Evolutionary conservation across 1,140 invertebrate genomes (phyloP), one percentile per base, ranked within the genome.

Genomic region (Hylyphantes graminicola): DNA sequence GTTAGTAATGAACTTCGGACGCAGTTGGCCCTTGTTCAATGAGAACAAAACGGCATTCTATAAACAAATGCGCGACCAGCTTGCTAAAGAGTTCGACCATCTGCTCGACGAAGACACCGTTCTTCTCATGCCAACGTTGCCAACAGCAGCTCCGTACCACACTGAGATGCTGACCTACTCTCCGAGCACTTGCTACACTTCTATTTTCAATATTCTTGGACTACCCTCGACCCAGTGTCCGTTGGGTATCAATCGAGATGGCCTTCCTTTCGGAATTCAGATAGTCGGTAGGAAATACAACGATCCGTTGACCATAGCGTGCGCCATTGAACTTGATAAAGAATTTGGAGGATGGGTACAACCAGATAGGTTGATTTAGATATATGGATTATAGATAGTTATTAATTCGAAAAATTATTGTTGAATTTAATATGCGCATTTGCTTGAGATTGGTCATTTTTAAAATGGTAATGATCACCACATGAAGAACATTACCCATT

Each of bases 101-200:
- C 89, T 94, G 77, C 90, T 98, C 8, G 93, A 94, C 17, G 90
- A 94, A 2, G 92, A 96, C 89, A 95, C 95, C 0, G 93, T 98
- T 9, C 89, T 98, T 0, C 19, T 87, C 19, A 70, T 55, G 12
- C 84, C 86, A 0, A 93, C 94, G 2, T 93, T 94, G 80, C 95
- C 96, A 0, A 91, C 91, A 17, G 89, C 94, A 48, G 96, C 97
- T 0, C 94, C 93, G 8, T 95, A 96, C 88, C 97, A 98, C 90
- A 93, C 94, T 88, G 92, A 94, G 67, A 92, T 94, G 35, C 91
- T 96, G 86, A 89, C 95, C 1, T 93, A 94, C 78, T 93, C 95
- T 1, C 95, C 92, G 87, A 97, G 97, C 90, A 97, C 97, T 89
- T 92, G 93, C 8, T 97, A 97, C 89, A 97, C 95, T 7, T 61